phyloP scores from a whole-genome alignment of 2,888 invertebrate species.

The Diplolepis rosae region DNA sequence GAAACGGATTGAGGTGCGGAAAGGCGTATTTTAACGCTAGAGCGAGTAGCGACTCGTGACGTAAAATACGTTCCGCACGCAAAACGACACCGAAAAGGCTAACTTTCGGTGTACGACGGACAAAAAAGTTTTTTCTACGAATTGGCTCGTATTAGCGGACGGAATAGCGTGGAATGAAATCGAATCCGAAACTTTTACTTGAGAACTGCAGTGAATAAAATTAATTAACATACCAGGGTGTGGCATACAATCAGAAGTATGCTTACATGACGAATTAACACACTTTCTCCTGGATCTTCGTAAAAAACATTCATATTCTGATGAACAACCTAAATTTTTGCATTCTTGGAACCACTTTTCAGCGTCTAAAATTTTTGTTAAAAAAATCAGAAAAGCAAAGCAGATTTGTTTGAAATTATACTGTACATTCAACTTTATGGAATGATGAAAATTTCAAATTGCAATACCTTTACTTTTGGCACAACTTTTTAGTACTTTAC shows the following conservation, averaged over 20 bases:
- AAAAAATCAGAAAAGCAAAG: background rate
- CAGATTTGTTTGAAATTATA: background rate
- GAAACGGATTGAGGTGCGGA: no score
- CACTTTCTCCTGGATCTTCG: conserved; percentile 56
- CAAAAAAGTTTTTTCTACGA: no score
- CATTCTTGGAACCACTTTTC: conserved; percentile 56
- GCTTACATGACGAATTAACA: conserved; percentile 49
- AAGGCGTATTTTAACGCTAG: no score
- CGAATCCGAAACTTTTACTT: no score
- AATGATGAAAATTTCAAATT: background rate
- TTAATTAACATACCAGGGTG: background rate
- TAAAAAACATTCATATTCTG: conserved; percentile 63
- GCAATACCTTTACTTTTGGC: conserved; percentile 52
- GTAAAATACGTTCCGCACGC: no score
- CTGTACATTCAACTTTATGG: no score
- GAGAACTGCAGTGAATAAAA: no score
- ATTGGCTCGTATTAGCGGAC: no score
- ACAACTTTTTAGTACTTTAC: conserved; percentile 62
- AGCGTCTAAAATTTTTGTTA: conserved; percentile 51
- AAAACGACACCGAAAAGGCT: no score
- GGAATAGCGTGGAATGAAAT: no score
- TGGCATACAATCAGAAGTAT: conserved; percentile 58
- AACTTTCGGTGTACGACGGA: no score
- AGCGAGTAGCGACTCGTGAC: no score
- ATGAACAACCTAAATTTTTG: conserved; percentile 58